Evolutionary conservation across 92 coral and sea anemone species (phyloP).

Genomic region (Zoanthus gigantus): DNA sequence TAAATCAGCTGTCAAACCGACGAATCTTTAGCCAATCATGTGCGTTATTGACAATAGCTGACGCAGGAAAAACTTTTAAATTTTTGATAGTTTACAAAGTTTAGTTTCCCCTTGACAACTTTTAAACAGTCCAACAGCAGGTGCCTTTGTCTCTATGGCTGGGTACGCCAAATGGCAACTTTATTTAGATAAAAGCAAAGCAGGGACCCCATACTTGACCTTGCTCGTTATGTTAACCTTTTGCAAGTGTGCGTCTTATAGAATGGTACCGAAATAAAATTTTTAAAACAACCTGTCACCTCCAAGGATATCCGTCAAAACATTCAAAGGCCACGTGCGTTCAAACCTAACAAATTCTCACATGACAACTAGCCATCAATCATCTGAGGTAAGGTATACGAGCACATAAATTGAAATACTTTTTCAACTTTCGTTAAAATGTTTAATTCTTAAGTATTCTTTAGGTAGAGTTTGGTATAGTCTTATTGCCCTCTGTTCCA

Average conservation of each 20-base stretch:
- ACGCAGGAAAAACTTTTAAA: conserved; percentile 8
- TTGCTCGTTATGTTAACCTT: background rate
- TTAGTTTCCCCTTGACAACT: conserved; percentile 30
- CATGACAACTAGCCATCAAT: conserved; percentile 24
- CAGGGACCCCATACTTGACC: conserved; percentile 29
- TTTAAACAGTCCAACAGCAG: conserved; percentile 18
- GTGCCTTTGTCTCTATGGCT: conserved; percentile 38
- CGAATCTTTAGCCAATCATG: conserved; percentile 21
- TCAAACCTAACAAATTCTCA: background rate
- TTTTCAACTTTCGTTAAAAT: background rate
- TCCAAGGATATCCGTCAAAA: conserved; percentile 23
- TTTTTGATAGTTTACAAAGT: conserved; percentile 43
- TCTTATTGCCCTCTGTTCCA: background rate
- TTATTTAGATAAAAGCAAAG: conserved; percentile 19
- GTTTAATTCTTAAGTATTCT: background rate
- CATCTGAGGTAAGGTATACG: conserved; percentile 2
- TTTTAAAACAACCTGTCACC: conserved; percentile 39
- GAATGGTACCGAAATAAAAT: background rate
- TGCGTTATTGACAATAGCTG: background rate
- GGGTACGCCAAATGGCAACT: conserved; percentile 28
- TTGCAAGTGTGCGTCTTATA: conserved; percentile 16
- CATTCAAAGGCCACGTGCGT: conserved; percentile 28
- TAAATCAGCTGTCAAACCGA: conserved; percentile 13
- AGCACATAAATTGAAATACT: background rate
- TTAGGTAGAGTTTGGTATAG: background rate